Evolutionary conservation across 37 sponge, comb jelly and placozoan genomes (phyloP).

Genomic region (Axinella damicornis): DNA sequence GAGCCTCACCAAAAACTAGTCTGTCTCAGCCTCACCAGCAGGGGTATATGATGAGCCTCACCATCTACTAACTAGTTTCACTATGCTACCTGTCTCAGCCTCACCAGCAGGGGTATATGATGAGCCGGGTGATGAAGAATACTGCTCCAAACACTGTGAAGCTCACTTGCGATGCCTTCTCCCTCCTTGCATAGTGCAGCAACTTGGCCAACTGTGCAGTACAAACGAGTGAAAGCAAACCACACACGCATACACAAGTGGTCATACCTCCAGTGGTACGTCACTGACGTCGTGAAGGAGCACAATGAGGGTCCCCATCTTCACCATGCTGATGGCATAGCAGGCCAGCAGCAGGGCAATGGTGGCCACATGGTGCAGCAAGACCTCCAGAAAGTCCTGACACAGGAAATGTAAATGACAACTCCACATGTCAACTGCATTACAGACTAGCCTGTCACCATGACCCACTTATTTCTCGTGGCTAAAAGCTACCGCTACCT

Average conservation of each 20-base stretch:
- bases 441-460: too few species aligned
- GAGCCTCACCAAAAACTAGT: too few species aligned
- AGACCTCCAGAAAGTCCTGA: slow-evolving; percentile 18
- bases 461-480: too few species aligned
- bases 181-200: slow-evolving; percentile 6
- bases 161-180: not conserved
- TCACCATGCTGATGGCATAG: slow-evolving; percentile 28
- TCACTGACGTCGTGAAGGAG: slow-evolving; percentile 60
- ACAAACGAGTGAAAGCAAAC: too few species aligned
- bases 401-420: too few species aligned
- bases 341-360: slow-evolving; percentile 16
- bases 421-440: too few species aligned
- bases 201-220: slow-evolving; percentile 31
- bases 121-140: slow-evolving; percentile 36
- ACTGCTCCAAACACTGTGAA: slow-evolving; percentile 19
- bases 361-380: slow-evolving; percentile 26
- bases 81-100: too few species aligned
- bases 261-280: slow-evolving; percentile 58
- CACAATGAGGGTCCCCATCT: slow-evolving; percentile 47
- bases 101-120: slow-evolving; percentile 31
- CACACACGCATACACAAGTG: not conserved
- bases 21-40: not conserved
- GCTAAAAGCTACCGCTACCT: not conserved
- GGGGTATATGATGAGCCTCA: slow-evolving; percentile 34
- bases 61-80: too few species aligned